phyloP scores from a whole-genome alignment of 2,888 invertebrate genomes.

The Ypsolopha sequella region DNA sequence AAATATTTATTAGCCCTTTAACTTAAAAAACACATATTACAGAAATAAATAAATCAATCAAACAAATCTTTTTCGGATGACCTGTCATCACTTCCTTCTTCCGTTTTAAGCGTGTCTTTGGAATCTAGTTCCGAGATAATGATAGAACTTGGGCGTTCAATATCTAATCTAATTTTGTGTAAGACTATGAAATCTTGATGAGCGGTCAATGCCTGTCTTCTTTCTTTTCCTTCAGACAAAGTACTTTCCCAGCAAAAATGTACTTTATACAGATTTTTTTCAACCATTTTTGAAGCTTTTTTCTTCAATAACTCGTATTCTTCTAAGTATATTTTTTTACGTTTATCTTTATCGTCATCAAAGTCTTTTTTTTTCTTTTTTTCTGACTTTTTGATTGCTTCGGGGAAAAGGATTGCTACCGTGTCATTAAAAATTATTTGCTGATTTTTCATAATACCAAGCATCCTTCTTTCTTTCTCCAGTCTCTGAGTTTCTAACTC shows the following conservation, averaged over 20 bases:
- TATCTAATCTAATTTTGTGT: slow-evolving; percentile 38
- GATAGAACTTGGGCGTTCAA: neutral
- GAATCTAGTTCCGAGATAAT: too few relatives aligned
- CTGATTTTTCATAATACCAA: slow-evolving; percentile 68
- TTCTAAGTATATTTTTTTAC: slow-evolving; percentile 42
- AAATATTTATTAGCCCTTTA: too few relatives aligned
- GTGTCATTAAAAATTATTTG: slow-evolving; percentile 76
- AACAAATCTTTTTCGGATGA: too few relatives aligned
- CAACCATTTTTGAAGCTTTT: slow-evolving; percentile 43
- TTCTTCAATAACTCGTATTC: slow-evolving; percentile 39
- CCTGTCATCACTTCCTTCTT: too few relatives aligned
- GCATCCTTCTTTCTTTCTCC: slow-evolving; percentile 69
- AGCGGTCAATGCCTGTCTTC: slow-evolving; percentile 56
- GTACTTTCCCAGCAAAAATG: slow-evolving; percentile 70
- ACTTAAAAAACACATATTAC: too few relatives aligned
- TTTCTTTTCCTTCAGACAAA: slow-evolving; percentile 59
- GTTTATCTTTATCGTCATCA: slow-evolving; percentile 41
- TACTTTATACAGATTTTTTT: slow-evolving; percentile 54
- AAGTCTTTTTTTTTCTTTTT: slow-evolving; percentile 52
- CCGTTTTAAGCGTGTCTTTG: too few relatives aligned
- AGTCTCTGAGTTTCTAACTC: slow-evolving; percentile 70
- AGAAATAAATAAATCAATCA: too few relatives aligned
- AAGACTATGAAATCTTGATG: slow-evolving; percentile 37
- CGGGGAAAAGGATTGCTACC: slow-evolving; percentile 72
- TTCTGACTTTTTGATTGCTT: slow-evolving; percentile 62